Evolutionary conservation across 2,888 invertebrate species (phyloP).

Genomic region (Lochmaea crataegi): DNA sequence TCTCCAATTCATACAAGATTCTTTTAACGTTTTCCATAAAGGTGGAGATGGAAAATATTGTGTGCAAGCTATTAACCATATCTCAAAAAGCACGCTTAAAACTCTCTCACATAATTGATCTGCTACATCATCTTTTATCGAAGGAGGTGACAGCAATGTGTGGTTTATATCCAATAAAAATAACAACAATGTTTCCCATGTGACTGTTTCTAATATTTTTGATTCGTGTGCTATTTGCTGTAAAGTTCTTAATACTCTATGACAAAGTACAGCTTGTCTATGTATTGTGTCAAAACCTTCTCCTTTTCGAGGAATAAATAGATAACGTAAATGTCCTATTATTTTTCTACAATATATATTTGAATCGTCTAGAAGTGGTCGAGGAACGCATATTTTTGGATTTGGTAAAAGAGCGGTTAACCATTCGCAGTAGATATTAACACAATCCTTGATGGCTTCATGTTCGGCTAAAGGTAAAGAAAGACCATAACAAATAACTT

Average conservation of each 20-base stretch:
- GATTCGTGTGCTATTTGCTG: conserved; percentile 85
- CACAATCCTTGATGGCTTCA: conserved; percentile 95
- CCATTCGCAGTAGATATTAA: conserved; percentile 98
- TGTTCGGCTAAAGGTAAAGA: conserved; percentile 91
- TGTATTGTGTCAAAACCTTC: conserved; percentile 92
- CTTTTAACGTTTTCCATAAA: conserved; percentile 93
- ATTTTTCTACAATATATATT: conserved; percentile 92
- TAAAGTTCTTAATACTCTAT: conserved; percentile 86
- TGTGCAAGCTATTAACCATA: conserved; percentile 80
- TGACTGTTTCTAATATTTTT: conserved; percentile 80
- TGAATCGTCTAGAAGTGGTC: conserved; percentile 88
- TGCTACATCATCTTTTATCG: conserved; percentile 90
- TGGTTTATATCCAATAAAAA: conserved; percentile 93
- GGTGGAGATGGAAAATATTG: conserved; percentile 94
- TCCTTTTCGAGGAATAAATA: conserved; percentile 92
- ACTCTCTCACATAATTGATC: conserved; percentile 95
- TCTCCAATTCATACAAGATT: conserved; percentile 93
- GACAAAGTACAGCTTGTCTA: conserved; percentile 93
- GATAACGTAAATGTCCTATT: conserved; percentile 91
- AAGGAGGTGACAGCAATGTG: conserved; percentile 90
- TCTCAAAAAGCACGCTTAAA: conserved; percentile 91
- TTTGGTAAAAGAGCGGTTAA: conserved; percentile 85
- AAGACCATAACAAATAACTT: conserved; percentile 91
- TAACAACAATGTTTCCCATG: conserved; percentile 90
- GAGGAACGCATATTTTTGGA: conserved; percentile 89